Base-by-base conservation (phyloP, 1,140 invertebrate species). In the Streblospio benedicti region DNA sequence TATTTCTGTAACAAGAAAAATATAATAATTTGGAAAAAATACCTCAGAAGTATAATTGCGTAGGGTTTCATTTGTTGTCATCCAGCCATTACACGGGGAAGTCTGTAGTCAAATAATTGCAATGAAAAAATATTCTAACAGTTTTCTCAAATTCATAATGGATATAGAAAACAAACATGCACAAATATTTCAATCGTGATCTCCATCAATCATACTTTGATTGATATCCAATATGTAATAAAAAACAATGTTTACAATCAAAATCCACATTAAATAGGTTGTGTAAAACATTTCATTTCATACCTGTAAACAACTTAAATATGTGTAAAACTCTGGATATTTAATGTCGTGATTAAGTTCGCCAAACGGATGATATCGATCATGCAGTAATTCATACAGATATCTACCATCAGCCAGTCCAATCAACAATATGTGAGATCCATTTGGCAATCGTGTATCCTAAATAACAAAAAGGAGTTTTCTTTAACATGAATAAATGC, bases 271-370 rank as follows among this genome's bases (percentile, higher is more conserved):
- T n/a, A n/a, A n/a, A n/a, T n/a, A n/a, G n/a, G n/a, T n/a, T n/a
- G n/a, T n/a, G 2, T 5, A 55, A 14, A 25, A 35, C n/a, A 23
- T 20, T 16, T 25, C 14, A 44, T 16, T 9, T 30, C 57, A 55
- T 62, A 82, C 79, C 67, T 80, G 66, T 67, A 81, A 69, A 60
- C 81, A 82, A 43, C 74, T 76, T 47, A 80, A 76, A 69, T 75
- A 82, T 14, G 73, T 67, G 61, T 82, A 82, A 23, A 81, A 65
- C 55, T 80, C 65, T 31, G 71, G 59, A 57, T 81, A 81, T 18
- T 69, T 76, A 51, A 82, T 70, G 67, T 79, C 76, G 41, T 72
- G 69, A 30, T 74, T 63, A 16, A 73, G 49, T 45, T 72, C 60
- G 64, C 79, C 80, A 54, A 82, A 65, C 5, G 81, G 81, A 69